Evolutionary conservation across 2,797 vertebrate species (phyloP), one percentile per base, ranked within the genome.

Genomic region (Paratrypauchen microcephalus): DNA sequence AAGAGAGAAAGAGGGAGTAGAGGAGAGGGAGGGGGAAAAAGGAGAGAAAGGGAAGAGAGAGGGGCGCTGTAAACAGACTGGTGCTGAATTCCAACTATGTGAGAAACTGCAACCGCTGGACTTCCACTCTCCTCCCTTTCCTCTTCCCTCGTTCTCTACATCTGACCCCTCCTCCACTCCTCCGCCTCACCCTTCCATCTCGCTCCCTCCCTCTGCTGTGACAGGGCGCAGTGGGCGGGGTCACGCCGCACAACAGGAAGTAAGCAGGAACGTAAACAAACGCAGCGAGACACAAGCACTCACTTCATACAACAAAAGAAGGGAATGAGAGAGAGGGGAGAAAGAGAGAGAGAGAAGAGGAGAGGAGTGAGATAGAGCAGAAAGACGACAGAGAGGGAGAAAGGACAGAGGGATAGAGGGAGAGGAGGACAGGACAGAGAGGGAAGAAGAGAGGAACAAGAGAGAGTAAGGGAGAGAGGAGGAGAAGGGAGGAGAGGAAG

Each of bases 31-130:
- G 16, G 30, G 32, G 9, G 32, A 36, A 2, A 9, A 21, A 19
- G 26, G 21, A 18, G 18, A 59, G 16, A 59, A 18, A 19, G 18
- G 26, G 23, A 61, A 3, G 59, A 6, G 30, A 3, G 58, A 28
- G 75, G 71, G 68, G 84, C 86, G 81, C 84, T 86, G 90, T 88
- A 92, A 91, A 90, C 88, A 88, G 83, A 63, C 86, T 78, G 81
- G 87, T 89, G 91, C 89, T 89, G 85, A 91, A 92, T 93, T 92
- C 86, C 89, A 90, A 89, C 88, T 86, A 89, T 90, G 90, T 90
- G 88, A 83, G 87, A 89, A 89, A 87, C 86, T 82, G 91, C 81
- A 88, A 90, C 86, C 84, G 82, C 83, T 89, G 82, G 84, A 80
- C 83, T 87, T 9, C 50, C 24, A 8, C 21, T 23, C 7, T 21